Evolutionary conservation across 2,797 vertebrate species (phyloP).

Genomic region (Microcaecilia unicolor): DNA sequence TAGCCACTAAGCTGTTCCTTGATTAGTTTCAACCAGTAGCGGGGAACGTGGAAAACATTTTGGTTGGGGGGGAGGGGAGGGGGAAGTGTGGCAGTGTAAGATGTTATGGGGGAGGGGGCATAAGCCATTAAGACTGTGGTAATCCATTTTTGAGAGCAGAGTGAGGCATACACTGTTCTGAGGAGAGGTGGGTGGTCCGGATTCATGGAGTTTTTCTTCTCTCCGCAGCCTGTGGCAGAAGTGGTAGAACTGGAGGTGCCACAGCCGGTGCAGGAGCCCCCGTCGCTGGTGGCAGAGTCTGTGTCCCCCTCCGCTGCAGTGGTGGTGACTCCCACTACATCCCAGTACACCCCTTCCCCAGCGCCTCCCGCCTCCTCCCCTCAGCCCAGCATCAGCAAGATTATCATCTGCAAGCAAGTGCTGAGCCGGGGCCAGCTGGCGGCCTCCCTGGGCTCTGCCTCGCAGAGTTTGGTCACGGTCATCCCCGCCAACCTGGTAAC

Average conservation of each 20-base stretch:
- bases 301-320: conserved; percentile 31
- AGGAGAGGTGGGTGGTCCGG: not conserved
- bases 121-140: too few species aligned
- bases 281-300: conserved; percentile 24
- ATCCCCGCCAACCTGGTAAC: conserved; percentile 59
- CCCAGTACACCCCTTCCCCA: conserved; percentile 25
- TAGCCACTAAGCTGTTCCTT: too few species aligned
- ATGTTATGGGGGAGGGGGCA: too few species aligned
- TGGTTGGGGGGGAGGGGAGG: too few species aligned
- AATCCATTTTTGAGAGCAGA: too few species aligned
- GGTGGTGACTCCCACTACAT: conserved; percentile 10
- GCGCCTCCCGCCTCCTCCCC: conserved; percentile 39
- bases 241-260: conserved; percentile 67
- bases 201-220: not conserved
- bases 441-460: conserved; percentile 47
- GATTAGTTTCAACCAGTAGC: too few species aligned
- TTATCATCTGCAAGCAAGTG: conserved; percentile 76
- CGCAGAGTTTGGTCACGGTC: conserved; percentile 68
- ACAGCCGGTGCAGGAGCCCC: conserved; percentile 31
- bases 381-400: conserved; percentile 66
- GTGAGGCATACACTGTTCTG: too few species aligned
- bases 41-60: too few species aligned
- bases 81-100: too few species aligned
- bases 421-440: conserved; percentile 35
- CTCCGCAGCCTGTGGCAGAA: conserved; percentile 61